Evolutionary conservation across 2,113 vertebrate genomes (phyloP).

Genomic region (Leucoraja erinaceus): DNA sequence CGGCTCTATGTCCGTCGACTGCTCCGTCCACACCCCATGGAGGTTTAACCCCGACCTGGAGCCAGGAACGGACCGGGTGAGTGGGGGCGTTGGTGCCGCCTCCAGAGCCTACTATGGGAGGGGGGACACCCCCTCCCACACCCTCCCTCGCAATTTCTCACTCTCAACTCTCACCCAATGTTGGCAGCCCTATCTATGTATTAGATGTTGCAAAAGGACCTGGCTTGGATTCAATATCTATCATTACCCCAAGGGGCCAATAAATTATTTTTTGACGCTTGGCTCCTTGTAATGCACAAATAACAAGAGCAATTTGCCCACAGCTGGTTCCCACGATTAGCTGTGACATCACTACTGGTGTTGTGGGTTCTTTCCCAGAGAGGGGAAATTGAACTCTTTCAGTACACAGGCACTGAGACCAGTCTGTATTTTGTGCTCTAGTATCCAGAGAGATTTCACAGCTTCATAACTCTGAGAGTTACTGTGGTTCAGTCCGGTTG

Average conservation of each 20-base stretch:
- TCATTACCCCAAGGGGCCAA: neutral
- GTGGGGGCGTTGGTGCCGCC: too few species aligned
- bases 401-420: neutral
- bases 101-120: too few species aligned
- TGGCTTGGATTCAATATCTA: neutral
- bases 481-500: neutral
- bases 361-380: neutral
- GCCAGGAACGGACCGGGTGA: too few species aligned
- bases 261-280: neutral
- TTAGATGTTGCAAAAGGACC: neutral
- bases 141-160: too few species aligned
- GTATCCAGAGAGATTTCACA: neutral
- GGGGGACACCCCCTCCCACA: too few species aligned
- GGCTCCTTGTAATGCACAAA: too few species aligned
- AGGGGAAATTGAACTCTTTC: neutral
- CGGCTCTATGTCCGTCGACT: too few species aligned
- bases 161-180: too few species aligned
- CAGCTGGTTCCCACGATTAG: neutral
- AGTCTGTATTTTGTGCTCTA: neutral
- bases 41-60: too few species aligned
- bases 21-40: too few species aligned
- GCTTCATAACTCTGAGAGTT: neutral
- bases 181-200: too few species aligned
- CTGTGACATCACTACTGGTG: neutral
- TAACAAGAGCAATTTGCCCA: neutral